Percentiles rank a stretch among this genome's conserved stretches.
Conservation (phyloP, 2,797 vertebrate genomes). For the Aplochiton taeniatus region DNA sequence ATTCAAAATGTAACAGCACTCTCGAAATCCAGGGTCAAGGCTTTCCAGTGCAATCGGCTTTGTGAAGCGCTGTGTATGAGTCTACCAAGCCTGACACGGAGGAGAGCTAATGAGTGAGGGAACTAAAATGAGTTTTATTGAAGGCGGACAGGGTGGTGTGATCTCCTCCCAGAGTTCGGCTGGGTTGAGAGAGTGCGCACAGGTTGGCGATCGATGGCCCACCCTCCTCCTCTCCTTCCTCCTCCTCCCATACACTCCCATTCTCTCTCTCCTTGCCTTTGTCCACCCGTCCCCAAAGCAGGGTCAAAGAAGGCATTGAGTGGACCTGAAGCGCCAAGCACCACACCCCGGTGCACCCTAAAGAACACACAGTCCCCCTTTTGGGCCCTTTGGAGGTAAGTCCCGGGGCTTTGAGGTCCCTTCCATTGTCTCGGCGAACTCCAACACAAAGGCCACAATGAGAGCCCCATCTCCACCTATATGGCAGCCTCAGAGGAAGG, state of each 20-base stretch:
- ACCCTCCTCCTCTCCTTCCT: neutral
- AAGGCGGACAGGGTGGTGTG: conserved; percentile 35
- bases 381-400: conserved; percentile 1
- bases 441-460: conserved; percentile 2
- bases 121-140: conserved; percentile 4
- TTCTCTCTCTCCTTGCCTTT: neutral
- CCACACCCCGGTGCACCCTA: conserved; percentile 61
- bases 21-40: too few relatives aligned
- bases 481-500: neutral
- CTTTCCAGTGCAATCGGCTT: too few relatives aligned
- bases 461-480: conserved; percentile 2
- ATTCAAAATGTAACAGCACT: too few relatives aligned
- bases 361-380: conserved; percentile 21
- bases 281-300: conserved; percentile 8
- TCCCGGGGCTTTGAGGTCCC: neutral
- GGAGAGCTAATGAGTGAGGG: neutral
- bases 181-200: conserved; percentile 47
- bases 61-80: too few relatives aligned
- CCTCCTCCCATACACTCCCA: conserved; percentile 9
- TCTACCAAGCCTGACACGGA: too few relatives aligned
- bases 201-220: conserved; percentile 68
- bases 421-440: neutral
- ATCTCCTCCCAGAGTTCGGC: conserved; percentile 50
- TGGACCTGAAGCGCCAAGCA: too few relatives aligned
- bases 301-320: too few relatives aligned